Base-by-base conservation (phyloP, 2,888 invertebrate genomes). In the Leucoptera coffeella region DNA sequence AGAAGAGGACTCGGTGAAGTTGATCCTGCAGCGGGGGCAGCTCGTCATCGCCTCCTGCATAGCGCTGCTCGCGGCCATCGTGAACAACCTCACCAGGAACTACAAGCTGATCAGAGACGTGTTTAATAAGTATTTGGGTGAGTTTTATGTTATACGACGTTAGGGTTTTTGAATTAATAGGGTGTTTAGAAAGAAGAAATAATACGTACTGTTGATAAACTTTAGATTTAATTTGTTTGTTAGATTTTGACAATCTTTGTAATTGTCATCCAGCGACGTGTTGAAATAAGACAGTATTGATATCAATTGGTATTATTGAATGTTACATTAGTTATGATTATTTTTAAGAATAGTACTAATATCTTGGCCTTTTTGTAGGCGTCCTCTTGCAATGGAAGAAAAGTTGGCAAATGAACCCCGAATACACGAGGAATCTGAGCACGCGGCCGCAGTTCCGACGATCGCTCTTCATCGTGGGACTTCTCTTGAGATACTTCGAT, bases 21-120 rank as follows among this genome's bases (percentile, higher is more conserved):
- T 94, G 30, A 88, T 94, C 36, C 75, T 95, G 28, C 85, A 86
- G 43, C 84, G 93, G 40, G 92, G 93, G 38, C 80, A 79, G 46
- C 82, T 85, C 32, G 92, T 94, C 30, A 88, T 91, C 12, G 82
- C 85, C 15, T 85, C 91, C 45, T 95, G 96, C 57, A 81, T 99
- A 27, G 91, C 95, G 23, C 95, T 95, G 58, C 75, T 99, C 30
- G 95, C 95, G 17, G 88, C 95, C 28, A 88, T 99, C 44, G 93
- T 97, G 33, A 94, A 96, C 69, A 90, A 85, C 52, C 90, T 96
- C 27, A 96, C 96, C 29, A 84, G 85, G 53, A 97, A 97, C 64
- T 95, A 87, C 58, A 85, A 89, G 47, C 78, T 97, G 28, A 93
- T 96, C 37, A 77, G 91, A 36, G 96, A 96, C 50, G 92, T 93